These are phyloP conservation scores for Acleris emargana DNA, from an alignment of 2,888 invertebrate species.

Conservation along the genomic window DNA sequence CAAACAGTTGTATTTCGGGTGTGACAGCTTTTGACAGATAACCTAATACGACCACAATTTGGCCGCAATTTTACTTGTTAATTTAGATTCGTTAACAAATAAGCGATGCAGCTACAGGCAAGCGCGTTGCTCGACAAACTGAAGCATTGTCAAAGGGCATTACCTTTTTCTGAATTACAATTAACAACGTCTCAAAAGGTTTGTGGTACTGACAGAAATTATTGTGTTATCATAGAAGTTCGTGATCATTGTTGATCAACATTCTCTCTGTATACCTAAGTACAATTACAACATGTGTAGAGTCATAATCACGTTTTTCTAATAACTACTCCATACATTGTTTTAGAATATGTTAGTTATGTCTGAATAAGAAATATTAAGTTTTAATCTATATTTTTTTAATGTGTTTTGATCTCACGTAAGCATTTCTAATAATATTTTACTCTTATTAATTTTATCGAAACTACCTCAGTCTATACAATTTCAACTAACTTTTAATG, in stretches of 20 bases:
- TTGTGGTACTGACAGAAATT: constrained; percentile 39
- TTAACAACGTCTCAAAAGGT: constrained; percentile 89
- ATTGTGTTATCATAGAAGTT: constrained; percentile 13
- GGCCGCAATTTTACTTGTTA: constrained; percentile 24
- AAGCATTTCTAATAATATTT: too few relatives aligned
- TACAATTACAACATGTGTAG: too few relatives aligned
- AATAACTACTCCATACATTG: too few relatives aligned
- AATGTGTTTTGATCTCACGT: too few relatives aligned
- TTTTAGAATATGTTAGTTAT: too few relatives aligned
- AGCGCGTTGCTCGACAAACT: constrained; percentile 82
- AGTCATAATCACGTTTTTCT: too few relatives aligned
- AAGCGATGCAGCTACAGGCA: constrained; percentile 79
- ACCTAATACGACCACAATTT: constrained; percentile 46
- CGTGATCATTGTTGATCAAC: constrained; percentile 29
- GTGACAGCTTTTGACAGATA: constrained; percentile 51
- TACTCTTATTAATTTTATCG: too few relatives aligned
- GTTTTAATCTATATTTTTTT: too few relatives aligned
- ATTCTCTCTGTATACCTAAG: background rate
- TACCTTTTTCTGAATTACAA: constrained; percentile 77
- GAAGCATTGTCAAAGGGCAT: constrained; percentile 76
- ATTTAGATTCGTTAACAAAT: constrained; percentile 10
- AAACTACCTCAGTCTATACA: too few relatives aligned
- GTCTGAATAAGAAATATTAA: too few relatives aligned
- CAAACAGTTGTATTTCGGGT: constrained; percentile 36
- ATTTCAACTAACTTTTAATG: too few relatives aligned